Base-by-base conservation (phyloP, 2,113 vertebrate genomes). In the Steatornis caripensis region DNA sequence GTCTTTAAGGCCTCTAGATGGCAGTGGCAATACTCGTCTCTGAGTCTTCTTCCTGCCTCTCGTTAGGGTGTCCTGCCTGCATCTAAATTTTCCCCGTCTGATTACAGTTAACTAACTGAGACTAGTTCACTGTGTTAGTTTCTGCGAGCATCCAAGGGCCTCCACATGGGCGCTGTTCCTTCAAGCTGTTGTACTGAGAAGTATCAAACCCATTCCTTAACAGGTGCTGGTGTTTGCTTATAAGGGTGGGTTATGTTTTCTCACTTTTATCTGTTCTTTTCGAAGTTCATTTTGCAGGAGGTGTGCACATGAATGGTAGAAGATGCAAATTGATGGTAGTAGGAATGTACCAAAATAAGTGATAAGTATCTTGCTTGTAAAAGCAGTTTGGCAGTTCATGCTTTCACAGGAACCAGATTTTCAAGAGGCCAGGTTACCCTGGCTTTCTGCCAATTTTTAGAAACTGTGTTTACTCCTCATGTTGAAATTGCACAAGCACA, bases 1-100 rank as follows among this genome's bases (percentile, higher is more conserved):
- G 23, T 85, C 37, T 82, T 86, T 21, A 62, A 74, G 51, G 45
- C 96, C 97, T 97, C 94, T 97, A 98, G 97, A 94, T 98, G 97
- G 97, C 97, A 97, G 95, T 97, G 95, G 81, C 83, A 96, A 48
- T 87, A 91, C 92, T 95, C 1, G 0, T 12, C 70, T 92, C 14
- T 12, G 75, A 62, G 24, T 69, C 51, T 5, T 71, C 41, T 87
- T 51, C n/a, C 43, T 55, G 48, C 72, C 32, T 90, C n/a, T 62
- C 32, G 36, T 75, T 32, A 36, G 23, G 39, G 22, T 27, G 8
- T 84, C 39, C 49, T 77, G 45, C 45, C 36, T 75, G 29, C 22
- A 12, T 58, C 45, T 86, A 7, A 8, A 57, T 93, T 87, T 87
- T 86, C 61, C 46, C 43, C 17, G 34, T 41, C 21, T 64, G 45